Evolutionary conservation across 64 coral and sea anemone species (phyloP).

Genomic region (Platygyra sinensis): DNA sequence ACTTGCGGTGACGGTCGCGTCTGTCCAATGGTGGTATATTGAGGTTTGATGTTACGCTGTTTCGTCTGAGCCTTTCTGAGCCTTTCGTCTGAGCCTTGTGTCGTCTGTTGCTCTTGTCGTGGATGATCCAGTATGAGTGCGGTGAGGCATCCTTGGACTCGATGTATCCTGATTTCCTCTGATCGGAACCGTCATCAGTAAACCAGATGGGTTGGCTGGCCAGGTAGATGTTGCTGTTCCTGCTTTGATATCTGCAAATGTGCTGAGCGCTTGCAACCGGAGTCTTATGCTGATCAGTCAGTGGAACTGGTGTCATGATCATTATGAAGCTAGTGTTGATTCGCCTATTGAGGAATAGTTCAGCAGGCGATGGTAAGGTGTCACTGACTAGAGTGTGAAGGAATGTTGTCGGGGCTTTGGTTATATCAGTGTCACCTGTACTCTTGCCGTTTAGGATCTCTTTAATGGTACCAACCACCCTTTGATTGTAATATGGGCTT

Average conservation of each 20-base stretch:
- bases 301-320: slow-evolving; percentile 33
- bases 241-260: slow-evolving; percentile 40
- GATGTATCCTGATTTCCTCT: slow-evolving; percentile 34
- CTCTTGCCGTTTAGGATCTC: no score
- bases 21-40: no score
- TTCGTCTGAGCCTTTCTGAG: slow-evolving; percentile 39
- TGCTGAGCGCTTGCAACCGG: slow-evolving; percentile 55
- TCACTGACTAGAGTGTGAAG: no score
- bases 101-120: slow-evolving; percentile 42
- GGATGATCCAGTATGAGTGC: slow-evolving; percentile 56
- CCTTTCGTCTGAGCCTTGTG: slow-evolving; percentile 44
- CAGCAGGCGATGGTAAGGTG: no score
- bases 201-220: slow-evolving; percentile 43
- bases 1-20: not conserved
- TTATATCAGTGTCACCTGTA: slow-evolving; percentile 61
- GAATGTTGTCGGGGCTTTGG: no score
- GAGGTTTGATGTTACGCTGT: slow-evolving; percentile 34
- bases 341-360: no score
- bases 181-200: slow-evolving; percentile 19
- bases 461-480: no score
- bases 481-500: no score
- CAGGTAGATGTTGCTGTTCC: slow-evolving; percentile 31
- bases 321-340: no score
- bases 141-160: slow-evolving; percentile 3
- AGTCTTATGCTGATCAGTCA: no score